phyloP scores from a whole-genome alignment of 2,113 vertebrate genomes.

The Gobio gobio region DNA sequence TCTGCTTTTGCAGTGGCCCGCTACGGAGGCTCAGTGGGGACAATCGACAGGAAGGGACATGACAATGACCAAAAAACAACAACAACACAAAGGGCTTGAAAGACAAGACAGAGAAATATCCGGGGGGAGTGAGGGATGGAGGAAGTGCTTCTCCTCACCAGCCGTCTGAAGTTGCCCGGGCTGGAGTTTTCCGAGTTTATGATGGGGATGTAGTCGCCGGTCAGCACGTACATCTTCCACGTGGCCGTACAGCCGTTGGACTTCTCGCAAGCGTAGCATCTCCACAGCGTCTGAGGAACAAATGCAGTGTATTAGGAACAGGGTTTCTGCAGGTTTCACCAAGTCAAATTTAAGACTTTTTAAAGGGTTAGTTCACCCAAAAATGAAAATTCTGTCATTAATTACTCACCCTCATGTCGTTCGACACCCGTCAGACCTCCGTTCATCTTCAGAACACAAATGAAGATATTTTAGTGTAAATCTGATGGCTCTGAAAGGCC shows the following conservation, averaged over 20 bases:
- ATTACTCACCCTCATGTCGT: too few relatives aligned
- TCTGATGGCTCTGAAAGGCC: too few relatives aligned
- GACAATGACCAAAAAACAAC: conserved; percentile 35
- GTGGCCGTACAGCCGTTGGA: conserved; percentile 78
- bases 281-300: conserved; percentile 82
- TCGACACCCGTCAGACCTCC: too few relatives aligned
- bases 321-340: too few relatives aligned
- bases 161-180: conserved; percentile 74
- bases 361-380: too few relatives aligned
- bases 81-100: conserved; percentile 27
- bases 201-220: conserved; percentile 64
- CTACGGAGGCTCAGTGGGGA: conserved; percentile 29
- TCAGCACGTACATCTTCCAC: conserved; percentile 85
- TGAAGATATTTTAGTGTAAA: too few relatives aligned
- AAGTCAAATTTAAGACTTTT: too few relatives aligned
- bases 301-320: neutral
- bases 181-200: conserved; percentile 72
- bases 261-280: conserved; percentile 88
- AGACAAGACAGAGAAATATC: neutral
- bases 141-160: conserved; percentile 70
- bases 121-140: neutral
- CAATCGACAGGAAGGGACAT: conserved; percentile 44
- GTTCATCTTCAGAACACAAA: too few relatives aligned
- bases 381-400: too few relatives aligned
- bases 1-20: conserved; percentile 34